Base-by-base conservation (phyloP, 2,113 vertebrate species). In the Cebidichthys violaceus region DNA sequence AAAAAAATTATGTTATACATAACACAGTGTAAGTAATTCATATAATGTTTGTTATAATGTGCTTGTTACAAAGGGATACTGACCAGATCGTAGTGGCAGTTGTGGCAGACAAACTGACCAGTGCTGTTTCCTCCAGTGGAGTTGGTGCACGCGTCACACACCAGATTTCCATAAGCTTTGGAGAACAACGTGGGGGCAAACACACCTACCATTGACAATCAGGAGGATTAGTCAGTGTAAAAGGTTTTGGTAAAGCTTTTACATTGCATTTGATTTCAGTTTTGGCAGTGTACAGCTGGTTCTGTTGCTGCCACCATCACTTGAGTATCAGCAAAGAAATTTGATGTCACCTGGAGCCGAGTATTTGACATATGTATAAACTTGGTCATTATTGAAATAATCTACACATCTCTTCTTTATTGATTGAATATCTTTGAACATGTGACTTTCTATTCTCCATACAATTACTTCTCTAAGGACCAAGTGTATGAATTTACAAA, bases 151-250 rank as follows among this genome's bases (percentile, higher is more conserved):
- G 94, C 94, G 0, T 95, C 95, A 0, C 97, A 98, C 18, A 97
- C 90, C 88, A 97, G 82, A 88, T 94, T 96, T 52, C 97, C 96
- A 0, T 97, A 98, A 3, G 96, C 96, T 92, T 98, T 98, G 84
- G 97, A 97, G 92, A 98, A 98, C 37, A 98, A 89, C 0, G 97
- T 97, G 0, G 96, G 97, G 9, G 97, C 96, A 74, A 98, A 97
- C 54, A 96, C 96, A 27, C 97, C 97, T 98, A 91, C 0, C 41
- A 39, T 11, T 29, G 68, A 86, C 55, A 75, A 60, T 54, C 15
- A 75, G 20, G 4, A 9, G 4, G 24, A 18, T 17, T 9, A 81
- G 27, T 77, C 20, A 67, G 61, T 27, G 52, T 24, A 11, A 17
- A 55, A 57, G 0, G 29, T 1, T 55, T 57, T 13, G 35, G 35